Base-by-base conservation (phyloP, 2,888 invertebrate species). In the Biston stratarius region DNA sequence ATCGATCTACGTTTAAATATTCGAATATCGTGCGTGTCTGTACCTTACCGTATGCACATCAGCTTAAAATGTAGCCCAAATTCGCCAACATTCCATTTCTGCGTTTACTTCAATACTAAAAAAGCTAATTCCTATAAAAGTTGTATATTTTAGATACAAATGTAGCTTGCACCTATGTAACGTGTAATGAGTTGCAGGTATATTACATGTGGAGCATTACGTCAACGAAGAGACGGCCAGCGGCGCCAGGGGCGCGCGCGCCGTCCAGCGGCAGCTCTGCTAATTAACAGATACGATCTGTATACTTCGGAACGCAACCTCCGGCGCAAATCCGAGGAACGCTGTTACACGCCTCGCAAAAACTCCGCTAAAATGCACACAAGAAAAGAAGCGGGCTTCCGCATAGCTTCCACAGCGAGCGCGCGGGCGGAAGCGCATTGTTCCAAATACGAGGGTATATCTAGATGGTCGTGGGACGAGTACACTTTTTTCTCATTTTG, bases 251-350 rank as follows among this genome's bases (percentile, higher is more conserved):
- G 71, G 73, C 70, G 74, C 68, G 71, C 75, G 67, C 67, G 76
- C 77, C 49, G 51, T 42, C 51, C 58, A 49, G 72, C 76, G 74
- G 76, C 75, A 83, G 79, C 84, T 83, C 80, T 72, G 74, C 83
- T 91, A 87, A 90, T 89, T 89, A 87, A 87, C 86, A 86, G 89
- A 89, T 90, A 82, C 84, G 84, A 88, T 88, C 86, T 83, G 80
- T 80, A 81, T 38, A 15, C 81, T 72, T 80, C 72, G 79, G 82
- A 84, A 83, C 80, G 84, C 80, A 84, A 82, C 74, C 62, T 66
- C 80, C 83, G 80, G 79, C 77, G 77, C 80, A 82, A 77, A 83
- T 81, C 80, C 79, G 79, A 77, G 83, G 83, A 85, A 86, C 83
- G 83, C 80, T 84, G 80, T 84, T 81, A 81, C 83, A 81, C 83